These are phyloP conservation scores for Micromussa lordhowensis DNA, from an alignment of 92 coral and sea anemone species.

Conservation along the genomic window DNA sequence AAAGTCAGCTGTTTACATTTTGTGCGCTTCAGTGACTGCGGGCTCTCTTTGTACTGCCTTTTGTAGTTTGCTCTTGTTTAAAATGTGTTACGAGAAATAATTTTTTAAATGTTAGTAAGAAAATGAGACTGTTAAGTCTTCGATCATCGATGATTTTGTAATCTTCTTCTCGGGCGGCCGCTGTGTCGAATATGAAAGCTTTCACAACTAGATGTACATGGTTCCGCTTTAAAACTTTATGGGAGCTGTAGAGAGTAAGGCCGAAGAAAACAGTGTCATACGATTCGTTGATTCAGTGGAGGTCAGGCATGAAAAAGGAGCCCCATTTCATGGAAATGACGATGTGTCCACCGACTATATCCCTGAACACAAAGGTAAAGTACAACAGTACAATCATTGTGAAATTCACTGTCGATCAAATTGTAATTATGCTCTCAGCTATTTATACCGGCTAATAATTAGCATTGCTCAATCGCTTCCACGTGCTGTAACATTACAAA, in stretches of 20 bases:
- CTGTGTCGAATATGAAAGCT: conserved; percentile 4
- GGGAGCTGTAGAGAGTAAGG: conserved; percentile 42
- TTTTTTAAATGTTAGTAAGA: background rate
- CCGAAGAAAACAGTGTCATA: conserved; percentile 21
- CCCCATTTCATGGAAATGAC: background rate
- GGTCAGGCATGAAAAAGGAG: conserved; percentile 17
- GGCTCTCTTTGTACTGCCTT: background rate
- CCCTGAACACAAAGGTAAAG: conserved; percentile 21
- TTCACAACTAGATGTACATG: no score
- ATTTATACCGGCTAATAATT: background rate
- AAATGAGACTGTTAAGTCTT: background rate
- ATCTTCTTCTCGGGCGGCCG: background rate
- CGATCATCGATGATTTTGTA: background rate
- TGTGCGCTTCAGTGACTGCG: conserved; percentile 1
- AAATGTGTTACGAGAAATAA: background rate
- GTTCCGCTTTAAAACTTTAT: conserved; percentile 3
- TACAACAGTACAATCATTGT: background rate
- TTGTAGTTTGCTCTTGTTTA: background rate
- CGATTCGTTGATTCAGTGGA: conserved; percentile 40
- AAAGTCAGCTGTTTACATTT: conserved; percentile 31
- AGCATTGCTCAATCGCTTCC: background rate
- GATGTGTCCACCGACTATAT: background rate
- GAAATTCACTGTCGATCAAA: background rate
- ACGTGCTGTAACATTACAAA: background rate
- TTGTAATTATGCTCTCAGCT: background rate